Evolutionary conservation across 2,113 vertebrate species (phyloP).

Genomic region (Thunnus maccoyii): DNA sequence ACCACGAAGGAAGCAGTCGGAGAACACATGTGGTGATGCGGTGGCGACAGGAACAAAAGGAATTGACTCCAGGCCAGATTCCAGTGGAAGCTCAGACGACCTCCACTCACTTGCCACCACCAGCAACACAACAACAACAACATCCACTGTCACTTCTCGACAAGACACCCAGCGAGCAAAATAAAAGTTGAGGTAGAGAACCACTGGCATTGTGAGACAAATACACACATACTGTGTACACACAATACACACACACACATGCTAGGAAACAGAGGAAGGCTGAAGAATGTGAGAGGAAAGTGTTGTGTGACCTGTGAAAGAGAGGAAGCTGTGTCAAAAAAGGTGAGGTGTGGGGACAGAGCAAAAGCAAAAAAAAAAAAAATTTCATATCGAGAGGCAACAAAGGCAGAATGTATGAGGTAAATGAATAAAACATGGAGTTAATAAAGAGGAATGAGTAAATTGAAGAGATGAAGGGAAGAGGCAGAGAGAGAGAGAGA

Average conservation of each 20-base stretch:
- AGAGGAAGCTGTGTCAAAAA: conserved; percentile 36
- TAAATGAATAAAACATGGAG: conserved; percentile 39
- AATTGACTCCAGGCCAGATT: conserved; percentile 53
- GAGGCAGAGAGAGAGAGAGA: conserved; percentile 19
- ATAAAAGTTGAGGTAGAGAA: conserved; percentile 43
- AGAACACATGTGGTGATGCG: conserved; percentile 1
- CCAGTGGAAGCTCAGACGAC: conserved; percentile 22
- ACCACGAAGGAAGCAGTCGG: conserved; percentile 10
- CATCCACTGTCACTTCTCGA: conserved; percentile 27
- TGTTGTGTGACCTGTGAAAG: conserved; percentile 71
- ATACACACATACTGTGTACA: conserved; percentile 28
- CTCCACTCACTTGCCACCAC: conserved; percentile 31
- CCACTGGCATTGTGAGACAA: conserved; percentile 31
- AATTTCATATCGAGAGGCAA: conserved; percentile 4
- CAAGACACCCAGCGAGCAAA: conserved; percentile 52
- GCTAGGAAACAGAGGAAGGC: conserved; percentile 50
- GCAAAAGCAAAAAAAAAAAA: not conserved
- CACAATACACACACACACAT: conserved; percentile 51
- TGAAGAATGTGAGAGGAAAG: conserved; percentile 46
- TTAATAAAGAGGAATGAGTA: conserved; percentile 21
- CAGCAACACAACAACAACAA: conserved; percentile 36
- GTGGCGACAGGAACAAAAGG: conserved; percentile 18
- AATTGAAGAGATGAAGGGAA: conserved; percentile 28
- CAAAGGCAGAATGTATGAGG: not conserved
- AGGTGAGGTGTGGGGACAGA: conserved; percentile 2